Evolutionary conservation across 2,113 vertebrate species (phyloP), one percentile per base, ranked within the genome.

Genomic region (Ursus arctos): DNA sequence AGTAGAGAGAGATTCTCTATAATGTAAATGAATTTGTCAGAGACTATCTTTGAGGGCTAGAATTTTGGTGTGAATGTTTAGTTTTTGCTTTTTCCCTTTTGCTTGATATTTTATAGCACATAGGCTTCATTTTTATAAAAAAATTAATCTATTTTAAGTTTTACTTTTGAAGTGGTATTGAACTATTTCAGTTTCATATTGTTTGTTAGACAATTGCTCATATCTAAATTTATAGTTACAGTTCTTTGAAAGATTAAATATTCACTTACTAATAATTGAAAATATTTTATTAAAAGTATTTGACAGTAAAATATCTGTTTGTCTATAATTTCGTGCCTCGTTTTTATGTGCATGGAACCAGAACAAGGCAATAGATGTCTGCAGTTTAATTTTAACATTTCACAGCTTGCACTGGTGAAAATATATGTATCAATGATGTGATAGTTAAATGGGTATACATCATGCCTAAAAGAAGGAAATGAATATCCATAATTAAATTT

Each of bases 401-500:
- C 69, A 79, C 63, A 95, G 47, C 22, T 90, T 82, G 31, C 7
- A 24, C 6, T 91, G 59, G 24, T 94, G n/a, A 86, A 97, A 97
- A 96, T 81, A 87, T 51, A 84, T 96, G 67, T 92, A 53, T 59
- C 77, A 80, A 26, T 97, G 59, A 83, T 95, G 43, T 91, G 57
- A 82, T 94, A 69, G 86, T 88, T 97, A 98, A 97, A 93, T 82
- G 59, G 63, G 71, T 96, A 88, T 91, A 85, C 28, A 91, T 94
- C 74, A 94, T 51, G 51, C 31, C 31, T 91, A 97, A 88, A 93
- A 90, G 74, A 98, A 97, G 94, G 71, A 97, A 98, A 97, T 96
- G 53, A 85, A 95, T 96, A 97, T 61, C 81, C 49, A 91, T 76
- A 93, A 97, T 98, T 97, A 97, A 97, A 88, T 47, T 95, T 95